phyloP scores from a whole-genome alignment of 2,113 vertebrate species.

The Orycteropus afer region DNA sequence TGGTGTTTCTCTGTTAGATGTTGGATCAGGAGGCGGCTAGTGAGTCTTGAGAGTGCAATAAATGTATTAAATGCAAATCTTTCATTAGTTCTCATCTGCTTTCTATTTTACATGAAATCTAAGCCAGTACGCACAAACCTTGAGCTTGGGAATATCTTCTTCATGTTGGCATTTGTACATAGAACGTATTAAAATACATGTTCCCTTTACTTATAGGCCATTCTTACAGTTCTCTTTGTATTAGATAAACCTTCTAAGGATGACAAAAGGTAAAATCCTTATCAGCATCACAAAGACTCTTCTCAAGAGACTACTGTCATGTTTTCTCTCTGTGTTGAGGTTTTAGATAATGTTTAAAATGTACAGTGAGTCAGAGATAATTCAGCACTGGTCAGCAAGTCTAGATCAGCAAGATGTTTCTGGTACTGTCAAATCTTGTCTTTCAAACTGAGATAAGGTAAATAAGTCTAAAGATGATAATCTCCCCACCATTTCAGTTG shows the following conservation, averaged over 20 bases:
- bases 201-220: background rate
- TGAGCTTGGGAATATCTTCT: background rate
- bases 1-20: background rate
- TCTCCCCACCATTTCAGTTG: background rate
- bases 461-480: background rate
- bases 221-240: background rate
- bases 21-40: background rate
- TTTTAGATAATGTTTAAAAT: constrained; percentile 29
- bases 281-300: background rate
- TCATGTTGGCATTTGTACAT: background rate
- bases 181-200: background rate
- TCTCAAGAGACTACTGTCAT: background rate
- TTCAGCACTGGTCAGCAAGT: background rate
- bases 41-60: background rate
- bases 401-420: background rate
- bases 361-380: background rate
- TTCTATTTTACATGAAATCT: background rate
- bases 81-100: background rate
- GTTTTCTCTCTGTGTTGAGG: background rate
- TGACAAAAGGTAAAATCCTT: background rate
- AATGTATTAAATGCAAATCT: background rate
- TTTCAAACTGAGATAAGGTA: background rate
- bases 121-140: background rate
- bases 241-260: background rate
- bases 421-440: background rate